Conservation (phyloP, 2,113 vertebrate species). For the Scopus umbretta region DNA sequence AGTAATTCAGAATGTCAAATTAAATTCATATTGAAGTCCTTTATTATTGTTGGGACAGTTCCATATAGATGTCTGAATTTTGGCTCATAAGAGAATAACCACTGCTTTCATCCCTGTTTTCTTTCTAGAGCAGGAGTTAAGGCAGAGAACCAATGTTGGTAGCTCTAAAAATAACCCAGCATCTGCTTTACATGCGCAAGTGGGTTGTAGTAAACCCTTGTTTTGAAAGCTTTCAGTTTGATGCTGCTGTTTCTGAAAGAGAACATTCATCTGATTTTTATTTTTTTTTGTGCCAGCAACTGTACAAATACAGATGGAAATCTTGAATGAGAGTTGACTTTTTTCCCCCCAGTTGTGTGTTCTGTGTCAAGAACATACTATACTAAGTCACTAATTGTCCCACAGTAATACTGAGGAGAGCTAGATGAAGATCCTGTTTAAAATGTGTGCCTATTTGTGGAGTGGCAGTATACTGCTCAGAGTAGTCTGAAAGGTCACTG, state of each 20-base stretch:
- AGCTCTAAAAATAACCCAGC: slow-evolving; percentile 26
- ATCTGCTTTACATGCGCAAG: neutral
- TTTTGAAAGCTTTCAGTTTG: neutral
- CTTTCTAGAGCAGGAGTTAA: neutral
- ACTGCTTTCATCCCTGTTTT: neutral
- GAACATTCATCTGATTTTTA: neutral
- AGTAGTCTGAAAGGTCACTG: neutral
- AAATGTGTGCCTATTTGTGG: neutral
- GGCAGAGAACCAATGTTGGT: neutral
- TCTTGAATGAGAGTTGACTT: neutral
- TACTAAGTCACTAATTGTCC: neutral
- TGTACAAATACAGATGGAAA: neutral
- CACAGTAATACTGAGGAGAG: too few species aligned
- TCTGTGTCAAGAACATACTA: neutral
- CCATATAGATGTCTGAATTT: neutral
- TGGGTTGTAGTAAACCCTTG: neutral
- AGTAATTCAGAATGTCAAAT: neutral
- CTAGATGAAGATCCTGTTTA: accelerated
- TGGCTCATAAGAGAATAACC: neutral
- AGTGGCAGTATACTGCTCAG: neutral
- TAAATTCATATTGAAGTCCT: neutral
- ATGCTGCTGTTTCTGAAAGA: neutral
- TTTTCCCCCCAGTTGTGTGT: neutral
- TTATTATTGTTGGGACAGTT: slow-evolving; percentile 1
- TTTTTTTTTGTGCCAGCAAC: neutral